Evolutionary conservation across 2,113 vertebrate species (phyloP), one percentile per base, ranked within the genome.

Genomic region (Panthera leo): DNA sequence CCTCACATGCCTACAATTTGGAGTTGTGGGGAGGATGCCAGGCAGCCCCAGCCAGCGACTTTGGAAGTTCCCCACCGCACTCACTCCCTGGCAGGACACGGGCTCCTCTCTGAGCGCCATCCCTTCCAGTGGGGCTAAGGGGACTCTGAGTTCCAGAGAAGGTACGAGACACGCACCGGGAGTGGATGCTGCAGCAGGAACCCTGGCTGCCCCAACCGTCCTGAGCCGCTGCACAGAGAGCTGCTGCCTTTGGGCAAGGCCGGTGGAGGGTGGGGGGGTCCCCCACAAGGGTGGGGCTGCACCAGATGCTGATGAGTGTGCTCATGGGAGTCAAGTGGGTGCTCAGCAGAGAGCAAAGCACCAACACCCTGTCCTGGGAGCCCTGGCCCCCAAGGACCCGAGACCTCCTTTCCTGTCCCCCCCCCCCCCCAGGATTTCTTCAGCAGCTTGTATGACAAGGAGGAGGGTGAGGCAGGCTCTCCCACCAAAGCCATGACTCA

Each of bases 401-500:
- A 68, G 71, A 48, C 55, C 55, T 48, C 13, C 34, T 68, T 25
- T 63, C 53, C 51, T n/a, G 79, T 58, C 13, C 45, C 7, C 65
- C 12, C 7, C 65, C 12, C 8, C n/a, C 39, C 1, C 85, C 51
- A 48, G 71, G 36, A 51, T 42, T 88, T 92, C 75, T 68, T 78
- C 45, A 39, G 85, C 61, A 83, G 65, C 55, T 29, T 31, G n/a
- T 94, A 95, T 61, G 53, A 7, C 29, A 10, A 70, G 75, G 65
- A 76, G 87, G 58, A 85, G 79, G 63, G 58, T 25, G 61, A 48
- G 58, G 61, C 48, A 0, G 9, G 36, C 73, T 75, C 89, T 68
- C 91, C 79, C 45, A 85, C 68, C 82, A 76, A 68, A 91, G 89
- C 96, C 23, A 7, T 97, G 98, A 97, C 96, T 97, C 96, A 97